Conservation (phyloP, 2,888 invertebrate species). For the Xylota sylvarum region DNA sequence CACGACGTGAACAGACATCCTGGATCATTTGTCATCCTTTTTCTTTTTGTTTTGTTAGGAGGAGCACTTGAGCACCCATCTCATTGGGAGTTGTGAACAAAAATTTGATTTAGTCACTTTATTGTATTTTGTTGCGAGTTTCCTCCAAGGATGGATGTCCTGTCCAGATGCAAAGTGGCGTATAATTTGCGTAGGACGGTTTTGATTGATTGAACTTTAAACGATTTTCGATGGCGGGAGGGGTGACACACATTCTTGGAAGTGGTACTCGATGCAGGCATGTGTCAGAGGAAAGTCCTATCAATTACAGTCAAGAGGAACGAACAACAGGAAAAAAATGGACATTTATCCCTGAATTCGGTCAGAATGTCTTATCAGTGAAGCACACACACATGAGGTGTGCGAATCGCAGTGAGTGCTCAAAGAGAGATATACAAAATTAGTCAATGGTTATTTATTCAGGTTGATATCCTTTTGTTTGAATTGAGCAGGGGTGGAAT, state of each 20-base stretch:
- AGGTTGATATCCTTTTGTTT: constrained; percentile 60
- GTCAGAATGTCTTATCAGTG: constrained; percentile 42
- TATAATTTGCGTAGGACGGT: constrained; percentile 82
- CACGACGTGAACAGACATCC: constrained; percentile 66
- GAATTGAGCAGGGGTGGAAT: constrained; percentile 9
- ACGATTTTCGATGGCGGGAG: constrained; percentile 45
- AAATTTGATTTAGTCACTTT: constrained; percentile 75
- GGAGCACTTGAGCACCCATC: constrained; percentile 50
- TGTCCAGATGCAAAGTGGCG: constrained; percentile 79
- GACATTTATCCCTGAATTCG: constrained; percentile 37
- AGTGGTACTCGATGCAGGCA: constrained; percentile 32
- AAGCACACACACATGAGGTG: constrained; percentile 8
- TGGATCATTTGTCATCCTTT: constrained; percentile 75
- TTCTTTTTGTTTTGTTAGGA: constrained; percentile 17
- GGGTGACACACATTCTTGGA: neutral
- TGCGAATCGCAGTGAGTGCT: constrained; percentile 23
- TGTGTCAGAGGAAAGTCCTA: constrained; percentile 51
- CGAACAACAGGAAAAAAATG: neutral
- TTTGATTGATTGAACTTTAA: constrained; percentile 76
- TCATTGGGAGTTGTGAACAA: constrained; percentile 65
- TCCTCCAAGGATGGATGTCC: constrained; percentile 67
- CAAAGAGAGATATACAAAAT: constrained; percentile 17
- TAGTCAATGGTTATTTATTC: constrained; percentile 57
- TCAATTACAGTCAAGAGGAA: constrained; percentile 44
- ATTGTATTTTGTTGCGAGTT: constrained; percentile 32